These are phyloP conservation scores for Diabrotica virgifera DNA, from an alignment of 1,140 invertebrate genomes.

Conservation along the genomic window DNA sequence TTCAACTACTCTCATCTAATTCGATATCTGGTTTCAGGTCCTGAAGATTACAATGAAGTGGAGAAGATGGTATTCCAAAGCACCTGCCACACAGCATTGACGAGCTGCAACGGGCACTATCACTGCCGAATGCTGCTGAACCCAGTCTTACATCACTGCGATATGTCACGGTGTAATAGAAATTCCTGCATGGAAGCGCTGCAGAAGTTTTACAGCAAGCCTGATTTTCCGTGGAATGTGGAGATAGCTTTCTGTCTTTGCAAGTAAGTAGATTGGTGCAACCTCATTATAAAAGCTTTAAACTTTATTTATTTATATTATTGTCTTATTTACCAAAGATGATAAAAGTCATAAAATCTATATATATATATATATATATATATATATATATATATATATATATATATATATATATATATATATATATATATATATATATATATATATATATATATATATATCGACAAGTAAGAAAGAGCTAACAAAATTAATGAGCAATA, in stretches of 20 bases:
- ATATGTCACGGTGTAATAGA: slow-evolving; percentile 70
- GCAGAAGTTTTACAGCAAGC: slow-evolving; percentile 78
- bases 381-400: no score
- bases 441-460: no score
- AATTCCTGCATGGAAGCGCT: slow-evolving; percentile 85
- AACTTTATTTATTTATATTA: no score
- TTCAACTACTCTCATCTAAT: no score
- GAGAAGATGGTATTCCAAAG: slow-evolving; percentile 58
- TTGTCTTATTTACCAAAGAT: no score
- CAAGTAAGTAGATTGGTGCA: slow-evolving; percentile 60
- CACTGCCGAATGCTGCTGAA: slow-evolving; percentile 73
- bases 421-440: no score
- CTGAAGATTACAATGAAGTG: slow-evolving; percentile 33
- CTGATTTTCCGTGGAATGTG: slow-evolving; percentile 73
- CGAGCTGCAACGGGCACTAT: slow-evolving; percentile 71
- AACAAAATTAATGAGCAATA: no score
- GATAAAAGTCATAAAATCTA: no score
- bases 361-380: no score
- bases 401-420: no score
- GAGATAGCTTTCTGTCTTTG: slow-evolving; percentile 90
- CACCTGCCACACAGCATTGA: slow-evolving; percentile 73
- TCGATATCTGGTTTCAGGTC: slow-evolving; percentile 4
- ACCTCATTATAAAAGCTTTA: no score
- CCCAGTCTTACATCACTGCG: slow-evolving; percentile 77
- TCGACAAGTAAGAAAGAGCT: no score